Conservation (phyloP, 53 echinoderm and acorn worm species). For the Pentamera pediparva region DNA sequence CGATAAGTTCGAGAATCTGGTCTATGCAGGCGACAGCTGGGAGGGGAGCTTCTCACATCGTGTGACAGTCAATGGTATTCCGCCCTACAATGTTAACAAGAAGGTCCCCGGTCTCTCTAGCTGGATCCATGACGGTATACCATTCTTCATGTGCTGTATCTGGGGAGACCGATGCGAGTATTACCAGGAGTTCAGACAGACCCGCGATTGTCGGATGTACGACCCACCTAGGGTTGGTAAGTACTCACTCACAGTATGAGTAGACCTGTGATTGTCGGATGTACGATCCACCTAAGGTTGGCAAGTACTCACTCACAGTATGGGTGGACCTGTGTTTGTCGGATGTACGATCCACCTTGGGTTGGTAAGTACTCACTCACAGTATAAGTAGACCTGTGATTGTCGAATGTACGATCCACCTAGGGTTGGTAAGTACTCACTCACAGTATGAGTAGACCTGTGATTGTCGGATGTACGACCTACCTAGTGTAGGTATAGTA, state of each 20-base stretch:
- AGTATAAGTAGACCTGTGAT: too few relatives aligned
- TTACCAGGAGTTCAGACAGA: constrained; percentile 79
- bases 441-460: too few relatives aligned
- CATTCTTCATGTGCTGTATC: constrained; percentile 78
- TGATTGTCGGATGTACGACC: too few relatives aligned
- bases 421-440: too few relatives aligned
- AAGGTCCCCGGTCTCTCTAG: constrained; percentile 71
- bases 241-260: too few relatives aligned
- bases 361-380: too few relatives aligned
- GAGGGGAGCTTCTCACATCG: constrained; percentile 74
- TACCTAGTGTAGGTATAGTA: too few relatives aligned
- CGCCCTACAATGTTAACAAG: constrained; percentile 51
- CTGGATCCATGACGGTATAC: constrained; percentile 59
- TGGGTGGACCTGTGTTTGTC: too few relatives aligned
- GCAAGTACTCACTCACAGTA: too few relatives aligned
- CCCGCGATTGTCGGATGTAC: constrained; percentile 83
- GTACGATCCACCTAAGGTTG: constrained; percentile 69
- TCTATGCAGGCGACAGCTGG: constrained; percentile 85
- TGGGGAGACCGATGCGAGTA: constrained; percentile 87
- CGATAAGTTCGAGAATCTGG: constrained; percentile 76
- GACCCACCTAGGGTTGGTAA: constrained; percentile 67
- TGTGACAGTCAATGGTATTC: constrained; percentile 53
- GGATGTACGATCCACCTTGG: too few relatives aligned
- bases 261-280: constrained; percentile 80
- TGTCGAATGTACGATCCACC: too few relatives aligned